Conservation (phyloP, 2,797 vertebrate genomes). For the Molossus molossus region DNA sequence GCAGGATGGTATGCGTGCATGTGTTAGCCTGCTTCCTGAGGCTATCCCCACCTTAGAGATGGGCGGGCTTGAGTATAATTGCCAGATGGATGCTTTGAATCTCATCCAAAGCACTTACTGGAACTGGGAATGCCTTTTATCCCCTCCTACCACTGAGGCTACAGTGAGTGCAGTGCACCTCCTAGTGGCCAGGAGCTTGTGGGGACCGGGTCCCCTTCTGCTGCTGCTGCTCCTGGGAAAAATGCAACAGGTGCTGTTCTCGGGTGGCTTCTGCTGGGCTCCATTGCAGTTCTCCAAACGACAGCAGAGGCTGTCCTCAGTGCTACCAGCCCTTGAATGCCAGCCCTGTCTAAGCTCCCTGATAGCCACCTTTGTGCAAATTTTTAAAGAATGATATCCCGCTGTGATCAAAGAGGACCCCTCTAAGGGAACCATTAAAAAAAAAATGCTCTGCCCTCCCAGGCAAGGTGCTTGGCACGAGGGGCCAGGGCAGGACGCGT, state of each 20-base stretch:
- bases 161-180: background rate
- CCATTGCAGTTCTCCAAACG: background rate
- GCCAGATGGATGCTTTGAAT: background rate
- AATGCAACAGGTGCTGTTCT: rapidly evolving
- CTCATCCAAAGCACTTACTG: background rate
- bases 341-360: background rate
- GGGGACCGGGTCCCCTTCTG: background rate
- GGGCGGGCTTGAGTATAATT: background rate
- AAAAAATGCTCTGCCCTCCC: background rate
- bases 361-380: background rate
- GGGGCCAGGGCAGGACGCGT: background rate
- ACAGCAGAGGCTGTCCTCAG: background rate
- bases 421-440: background rate
- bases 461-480: background rate
- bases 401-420: background rate
- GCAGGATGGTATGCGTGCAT: background rate
- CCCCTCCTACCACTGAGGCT: background rate
- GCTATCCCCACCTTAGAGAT: background rate
- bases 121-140: background rate
- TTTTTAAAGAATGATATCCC: background rate
- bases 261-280: background rate
- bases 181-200: constrained; percentile 45
- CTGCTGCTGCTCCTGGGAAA: background rate
- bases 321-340: background rate
- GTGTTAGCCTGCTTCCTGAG: background rate